phyloP scores from a whole-genome alignment of 2,113 vertebrate genomes.

The Casuarius casuarius region DNA sequence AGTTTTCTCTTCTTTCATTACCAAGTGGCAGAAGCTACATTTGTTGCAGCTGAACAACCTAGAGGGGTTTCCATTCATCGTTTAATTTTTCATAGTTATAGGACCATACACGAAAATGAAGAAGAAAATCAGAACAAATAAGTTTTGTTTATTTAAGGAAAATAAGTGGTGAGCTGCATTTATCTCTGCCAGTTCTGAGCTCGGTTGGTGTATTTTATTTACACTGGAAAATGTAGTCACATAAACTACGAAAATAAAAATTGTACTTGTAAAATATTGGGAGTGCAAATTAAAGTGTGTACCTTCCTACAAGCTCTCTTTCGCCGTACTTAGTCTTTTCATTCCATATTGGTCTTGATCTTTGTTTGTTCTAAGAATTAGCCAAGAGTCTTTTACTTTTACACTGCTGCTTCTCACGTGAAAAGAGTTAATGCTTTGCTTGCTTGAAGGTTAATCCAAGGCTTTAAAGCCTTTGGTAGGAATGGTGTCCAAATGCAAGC shows the following conservation, averaged over 20 bases:
- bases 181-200: neutral
- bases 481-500: neutral
- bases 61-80: neutral
- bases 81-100: neutral
- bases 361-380: neutral
- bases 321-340: neutral
- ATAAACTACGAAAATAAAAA: neutral
- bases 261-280: neutral
- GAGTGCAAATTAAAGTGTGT: neutral
- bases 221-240: neutral
- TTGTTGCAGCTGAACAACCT: neutral
- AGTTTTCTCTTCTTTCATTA: neutral
- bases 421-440: slow-evolving; percentile 14
- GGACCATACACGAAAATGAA: neutral
- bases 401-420: neutral
- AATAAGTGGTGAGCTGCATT: neutral
- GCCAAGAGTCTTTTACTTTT: neutral
- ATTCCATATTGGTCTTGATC: neutral
- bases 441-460: neutral
- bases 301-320: neutral
- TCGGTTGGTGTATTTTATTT: neutral
- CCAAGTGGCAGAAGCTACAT: neutral
- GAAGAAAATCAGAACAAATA: neutral
- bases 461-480: neutral
- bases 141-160: neutral